phyloP scores from a whole-genome alignment of 2,888 invertebrate species.

The Diplazon laetatorius region DNA sequence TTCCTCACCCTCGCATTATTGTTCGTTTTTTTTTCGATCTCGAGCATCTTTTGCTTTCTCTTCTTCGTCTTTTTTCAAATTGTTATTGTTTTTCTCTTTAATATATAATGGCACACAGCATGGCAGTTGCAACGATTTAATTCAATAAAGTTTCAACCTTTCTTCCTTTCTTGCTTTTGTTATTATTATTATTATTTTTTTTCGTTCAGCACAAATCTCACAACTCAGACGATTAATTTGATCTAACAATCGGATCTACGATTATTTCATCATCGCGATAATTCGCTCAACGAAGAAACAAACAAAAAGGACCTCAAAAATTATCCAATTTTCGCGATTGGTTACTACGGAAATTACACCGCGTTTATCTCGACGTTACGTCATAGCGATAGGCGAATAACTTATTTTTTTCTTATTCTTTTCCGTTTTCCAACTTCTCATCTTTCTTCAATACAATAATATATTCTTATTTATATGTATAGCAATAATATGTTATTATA shows the following conservation, averaged over 20 bases:
- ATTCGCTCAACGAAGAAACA: too few species aligned
- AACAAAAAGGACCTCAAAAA: constrained; percentile 7
- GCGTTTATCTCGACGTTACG: constrained; percentile 27
- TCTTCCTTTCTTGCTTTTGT: constrained; percentile 52
- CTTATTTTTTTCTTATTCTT: constrained; percentile 48
- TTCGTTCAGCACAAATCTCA: constrained; percentile 29
- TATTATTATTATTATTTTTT: constrained; percentile 19
- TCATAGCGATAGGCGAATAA: constrained; percentile 69
- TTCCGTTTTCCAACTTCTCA: constrained; percentile 21
- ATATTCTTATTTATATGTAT: constrained; percentile 69
- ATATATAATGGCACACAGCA: constrained; percentile 82
- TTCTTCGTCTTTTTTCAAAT: too few species aligned
- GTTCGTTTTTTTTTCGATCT: constrained; percentile 14
- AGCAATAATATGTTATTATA: constrained; percentile 65
- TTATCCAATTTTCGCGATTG: constrained; percentile 27
- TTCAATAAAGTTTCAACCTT: constrained; percentile 75
- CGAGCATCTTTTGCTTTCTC: constrained; percentile 58
- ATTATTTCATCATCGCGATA: constrained; percentile 21
- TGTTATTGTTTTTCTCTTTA: too few species aligned
- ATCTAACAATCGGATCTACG: constrained; percentile 42
- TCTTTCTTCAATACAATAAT: constrained; percentile 53
- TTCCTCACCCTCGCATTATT: constrained; percentile 30
- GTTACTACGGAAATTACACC: constrained; percentile 24
- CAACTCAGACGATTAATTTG: constrained; percentile 49
- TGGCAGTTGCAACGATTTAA: constrained; percentile 82